Evolutionary conservation across 1,140 invertebrate species (phyloP).

Genomic region (Drosophila lini): DNA sequence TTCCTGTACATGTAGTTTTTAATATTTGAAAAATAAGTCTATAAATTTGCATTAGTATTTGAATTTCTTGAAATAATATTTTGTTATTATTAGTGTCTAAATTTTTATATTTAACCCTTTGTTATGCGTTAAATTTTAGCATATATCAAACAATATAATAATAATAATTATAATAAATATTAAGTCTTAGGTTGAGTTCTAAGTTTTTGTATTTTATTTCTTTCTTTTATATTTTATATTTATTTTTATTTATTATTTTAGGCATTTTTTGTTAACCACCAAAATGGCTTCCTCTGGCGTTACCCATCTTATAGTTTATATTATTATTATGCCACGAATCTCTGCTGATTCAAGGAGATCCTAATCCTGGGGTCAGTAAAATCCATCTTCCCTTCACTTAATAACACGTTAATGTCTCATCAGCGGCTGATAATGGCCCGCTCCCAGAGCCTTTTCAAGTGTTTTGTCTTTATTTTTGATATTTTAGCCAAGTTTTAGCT

Average conservation of each 20-base stretch:
- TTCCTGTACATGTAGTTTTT: neutral
- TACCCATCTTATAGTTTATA: neutral
- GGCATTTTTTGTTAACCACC: too few relatives aligned
- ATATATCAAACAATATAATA: too few relatives aligned
- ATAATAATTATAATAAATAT: too few relatives aligned
- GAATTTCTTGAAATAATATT: too few relatives aligned
- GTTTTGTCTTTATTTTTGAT: constrained; percentile 29
- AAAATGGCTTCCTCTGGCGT: neutral
- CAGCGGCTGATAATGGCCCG: neutral
- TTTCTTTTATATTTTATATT: too few relatives aligned
- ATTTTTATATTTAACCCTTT: too few relatives aligned
- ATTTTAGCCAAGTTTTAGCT: constrained; percentile 35
- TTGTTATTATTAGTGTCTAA: neutral
- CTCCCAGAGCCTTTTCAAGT: neutral
- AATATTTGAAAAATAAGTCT: neutral
- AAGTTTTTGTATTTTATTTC: too few relatives aligned
- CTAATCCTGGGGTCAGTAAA: neutral
- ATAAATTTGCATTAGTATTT: neutral
- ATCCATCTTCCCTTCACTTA: neutral
- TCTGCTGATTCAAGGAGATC: neutral
- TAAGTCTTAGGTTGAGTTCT: too few relatives aligned
- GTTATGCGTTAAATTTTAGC: too few relatives aligned
- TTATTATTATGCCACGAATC: neutral
- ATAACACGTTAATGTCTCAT: constrained; percentile 1
- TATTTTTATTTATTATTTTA: too few relatives aligned